phyloP scores from a whole-genome alignment of 2,888 invertebrate genomes.

The Ormyrus thymus region DNA sequence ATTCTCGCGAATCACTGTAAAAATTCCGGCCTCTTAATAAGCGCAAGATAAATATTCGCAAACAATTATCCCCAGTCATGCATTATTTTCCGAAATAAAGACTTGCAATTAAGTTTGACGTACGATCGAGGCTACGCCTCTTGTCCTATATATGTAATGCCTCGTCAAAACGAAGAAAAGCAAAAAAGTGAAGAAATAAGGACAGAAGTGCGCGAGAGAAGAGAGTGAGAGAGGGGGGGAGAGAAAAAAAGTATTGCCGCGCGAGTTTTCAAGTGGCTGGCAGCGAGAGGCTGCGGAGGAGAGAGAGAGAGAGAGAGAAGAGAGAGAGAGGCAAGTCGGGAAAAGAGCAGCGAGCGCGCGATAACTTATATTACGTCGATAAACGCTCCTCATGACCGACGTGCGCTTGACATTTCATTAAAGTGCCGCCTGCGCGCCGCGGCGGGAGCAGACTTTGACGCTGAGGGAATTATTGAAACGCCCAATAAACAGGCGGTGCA shows the following conservation, averaged over 20 bases:
- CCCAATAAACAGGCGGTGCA: conserved; percentile 48
- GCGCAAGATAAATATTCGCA: too few species aligned
- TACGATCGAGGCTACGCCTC: background rate
- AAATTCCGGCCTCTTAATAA: too few species aligned
- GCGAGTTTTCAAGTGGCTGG: too few species aligned
- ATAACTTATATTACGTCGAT: conserved; percentile 56
- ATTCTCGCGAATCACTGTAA: too few species aligned
- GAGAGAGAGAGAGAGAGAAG: background rate
- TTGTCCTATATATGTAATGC: background rate
- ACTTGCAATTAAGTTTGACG: conserved; percentile 34
- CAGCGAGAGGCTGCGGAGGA: background rate
- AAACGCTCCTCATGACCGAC: conserved; percentile 48
- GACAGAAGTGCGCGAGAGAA: background rate
- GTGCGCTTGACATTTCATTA: conserved; percentile 57
- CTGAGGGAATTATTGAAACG: conserved; percentile 53
- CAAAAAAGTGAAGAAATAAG: conserved; percentile 23
- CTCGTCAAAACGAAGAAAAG: background rate
- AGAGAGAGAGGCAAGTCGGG: background rate
- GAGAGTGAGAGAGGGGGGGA: background rate
- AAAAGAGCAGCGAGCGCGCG: conserved; percentile 33
- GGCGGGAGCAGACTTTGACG: conserved; percentile 37
- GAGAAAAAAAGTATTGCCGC: too few species aligned
- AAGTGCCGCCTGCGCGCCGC: conserved; percentile 39
- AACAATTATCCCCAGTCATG: background rate
- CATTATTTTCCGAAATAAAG: background rate